Conservation (phyloP, 2,888 invertebrate genomes). For the Xestoiulus laeticollis region DNA sequence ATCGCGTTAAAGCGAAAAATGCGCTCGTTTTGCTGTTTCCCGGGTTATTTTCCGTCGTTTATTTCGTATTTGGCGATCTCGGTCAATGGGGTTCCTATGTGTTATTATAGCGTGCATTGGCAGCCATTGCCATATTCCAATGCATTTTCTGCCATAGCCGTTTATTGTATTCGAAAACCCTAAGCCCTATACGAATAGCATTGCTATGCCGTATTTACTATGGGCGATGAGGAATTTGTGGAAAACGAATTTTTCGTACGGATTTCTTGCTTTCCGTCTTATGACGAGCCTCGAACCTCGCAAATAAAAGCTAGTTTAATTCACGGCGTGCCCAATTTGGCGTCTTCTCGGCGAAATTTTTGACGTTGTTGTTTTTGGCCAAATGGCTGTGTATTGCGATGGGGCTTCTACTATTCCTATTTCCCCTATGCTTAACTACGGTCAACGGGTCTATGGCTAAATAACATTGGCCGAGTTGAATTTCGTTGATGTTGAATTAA, state of each 20-base stretch:
- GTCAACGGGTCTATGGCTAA: slow-evolving; percentile 19
- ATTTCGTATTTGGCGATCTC: background rate
- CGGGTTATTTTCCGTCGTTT: background rate
- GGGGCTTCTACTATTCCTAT: background rate
- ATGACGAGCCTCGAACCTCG: background rate
- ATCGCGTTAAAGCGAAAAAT: background rate
- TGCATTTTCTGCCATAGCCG: slow-evolving; percentile 44
- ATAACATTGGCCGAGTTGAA: background rate
- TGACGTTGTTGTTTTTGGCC: slow-evolving; percentile 52
- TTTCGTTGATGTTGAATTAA: too few species aligned
- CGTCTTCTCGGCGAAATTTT: slow-evolving; percentile 46
- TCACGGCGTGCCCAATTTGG: slow-evolving; percentile 51
- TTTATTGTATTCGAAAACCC: slow-evolving; percentile 42
- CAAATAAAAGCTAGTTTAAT: slow-evolving; percentile 52
- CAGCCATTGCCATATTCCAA: slow-evolving; percentile 49
- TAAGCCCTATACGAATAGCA: slow-evolving; percentile 51
- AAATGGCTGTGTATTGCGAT: background rate
- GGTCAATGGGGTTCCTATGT: background rate
- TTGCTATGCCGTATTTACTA: slow-evolving; percentile 17
- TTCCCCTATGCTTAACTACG: background rate
- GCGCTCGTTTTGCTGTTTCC: background rate
- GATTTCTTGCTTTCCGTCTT: background rate
- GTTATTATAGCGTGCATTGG: slow-evolving; percentile 42
- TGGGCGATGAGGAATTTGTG: background rate
- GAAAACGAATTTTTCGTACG: background rate